phyloP scores from a whole-genome alignment of 2,113 vertebrate species.

The Echinops telfairi region DNA sequence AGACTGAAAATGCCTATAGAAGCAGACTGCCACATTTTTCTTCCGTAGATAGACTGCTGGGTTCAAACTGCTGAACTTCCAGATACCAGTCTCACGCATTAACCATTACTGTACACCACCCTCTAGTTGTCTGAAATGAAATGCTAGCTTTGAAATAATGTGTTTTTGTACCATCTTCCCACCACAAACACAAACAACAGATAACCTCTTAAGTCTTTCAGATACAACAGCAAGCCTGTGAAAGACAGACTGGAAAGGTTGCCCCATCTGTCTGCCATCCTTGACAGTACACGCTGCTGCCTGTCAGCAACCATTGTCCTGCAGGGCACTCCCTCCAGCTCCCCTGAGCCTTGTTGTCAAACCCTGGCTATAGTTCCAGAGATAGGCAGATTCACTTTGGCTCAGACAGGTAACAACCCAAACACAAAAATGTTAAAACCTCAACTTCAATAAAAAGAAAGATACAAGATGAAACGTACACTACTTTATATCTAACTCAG shows the following conservation, averaged over 20 bases:
- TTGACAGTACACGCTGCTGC: slow-evolving; percentile 77
- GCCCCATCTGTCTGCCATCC: slow-evolving; percentile 78
- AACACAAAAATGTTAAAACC: slow-evolving; percentile 49
- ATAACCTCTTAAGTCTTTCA: slow-evolving; percentile 69
- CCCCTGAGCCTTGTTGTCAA: slow-evolving; percentile 52
- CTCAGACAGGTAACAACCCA: slow-evolving; percentile 54
- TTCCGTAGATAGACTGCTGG: neutral
- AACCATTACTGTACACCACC: neutral
- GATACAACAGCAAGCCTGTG: slow-evolving; percentile 77
- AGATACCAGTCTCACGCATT: neutral
- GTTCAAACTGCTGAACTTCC: neutral
- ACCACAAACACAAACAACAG: slow-evolving; percentile 75
- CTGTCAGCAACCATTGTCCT: slow-evolving; percentile 73
- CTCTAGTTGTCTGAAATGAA: neutral
- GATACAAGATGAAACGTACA: neutral
- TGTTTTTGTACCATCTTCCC: neutral
- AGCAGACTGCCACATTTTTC: neutral
- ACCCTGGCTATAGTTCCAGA: slow-evolving; percentile 53
- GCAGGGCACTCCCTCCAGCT: slow-evolving; percentile 12
- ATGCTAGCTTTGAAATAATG: neutral
- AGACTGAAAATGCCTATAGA: neutral
- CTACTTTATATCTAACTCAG: neutral
- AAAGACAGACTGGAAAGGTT: slow-evolving; percentile 88
- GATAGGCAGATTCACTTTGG: slow-evolving; percentile 27
- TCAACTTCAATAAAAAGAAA: neutral